Percentiles rank a stretch among this genome's conserved stretches.
Conservation (phyloP, 2,113 vertebrate species). For the Lamprotornis superbus region DNA sequence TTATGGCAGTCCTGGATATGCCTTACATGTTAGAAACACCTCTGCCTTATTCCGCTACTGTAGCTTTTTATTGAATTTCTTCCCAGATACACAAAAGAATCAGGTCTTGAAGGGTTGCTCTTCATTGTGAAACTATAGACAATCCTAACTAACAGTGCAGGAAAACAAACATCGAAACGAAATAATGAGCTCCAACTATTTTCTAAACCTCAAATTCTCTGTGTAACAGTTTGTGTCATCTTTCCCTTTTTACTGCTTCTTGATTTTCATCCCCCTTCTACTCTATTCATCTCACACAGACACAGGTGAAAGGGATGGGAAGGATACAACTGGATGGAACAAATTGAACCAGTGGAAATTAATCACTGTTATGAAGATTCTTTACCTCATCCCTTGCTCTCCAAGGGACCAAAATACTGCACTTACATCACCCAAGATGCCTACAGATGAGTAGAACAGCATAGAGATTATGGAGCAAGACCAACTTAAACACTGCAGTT, state of each 20-base stretch:
- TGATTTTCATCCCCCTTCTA: background rate
- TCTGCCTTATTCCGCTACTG: background rate
- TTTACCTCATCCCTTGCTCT: background rate
- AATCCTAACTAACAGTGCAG: background rate
- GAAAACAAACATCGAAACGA: background rate
- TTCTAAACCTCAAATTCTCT: background rate
- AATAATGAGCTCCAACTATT: background rate
- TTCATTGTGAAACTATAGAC: background rate
- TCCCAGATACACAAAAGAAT: background rate
- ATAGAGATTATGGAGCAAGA: background rate
- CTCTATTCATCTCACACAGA: background rate
- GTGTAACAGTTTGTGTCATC: background rate
- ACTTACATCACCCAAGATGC: background rate
- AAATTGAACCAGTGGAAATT: background rate
- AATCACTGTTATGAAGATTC: background rate
- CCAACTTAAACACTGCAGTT: background rate
- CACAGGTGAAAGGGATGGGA: background rate
- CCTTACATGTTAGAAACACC: background rate
- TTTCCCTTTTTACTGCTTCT: background rate
- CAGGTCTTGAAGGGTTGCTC: background rate
- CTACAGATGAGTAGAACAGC: background rate
- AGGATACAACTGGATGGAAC: background rate
- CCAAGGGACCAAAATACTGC: background rate
- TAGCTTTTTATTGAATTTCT: background rate
- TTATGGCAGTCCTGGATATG: background rate